Evolutionary conservation across 1,140 invertebrate species (phyloP), one percentile per base, ranked within the genome.

Genomic region (Dendrolimus kikuchii): DNA sequence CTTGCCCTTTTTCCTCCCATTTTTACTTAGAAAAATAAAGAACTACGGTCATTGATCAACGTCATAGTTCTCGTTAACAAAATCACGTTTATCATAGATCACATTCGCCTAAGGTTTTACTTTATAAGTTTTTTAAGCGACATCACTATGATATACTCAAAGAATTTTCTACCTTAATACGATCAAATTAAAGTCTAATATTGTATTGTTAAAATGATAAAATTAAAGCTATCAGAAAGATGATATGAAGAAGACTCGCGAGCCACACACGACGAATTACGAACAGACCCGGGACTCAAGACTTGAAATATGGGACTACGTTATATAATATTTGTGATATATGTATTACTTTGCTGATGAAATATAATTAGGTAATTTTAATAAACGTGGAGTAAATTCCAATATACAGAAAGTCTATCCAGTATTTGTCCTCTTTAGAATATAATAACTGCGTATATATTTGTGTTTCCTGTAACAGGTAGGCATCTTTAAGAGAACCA

Each of bases 31-130:
- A 77, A 81, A 38, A 77, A 79, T 78, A 73, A 74, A 73, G 64
- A 74, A 73, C 74, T 64, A 58, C 58, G 67, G 62, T 51, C 62
- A 79, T 84, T 68, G 61, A 80, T 85, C 78, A 81, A 70, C 60
- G 73, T 71, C 73, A 54, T 43, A 58, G 56, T 71, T 56, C 78
- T 80, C 70, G 78, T 85, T 85, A 82, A 79, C 72, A 50, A 85
- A 82, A 80, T 82, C 79, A 78, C 74, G 77, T 76, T 80, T 76
- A 81, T 85, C 79, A 80, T 81, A 82, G 70, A 85, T 85, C 81
- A 81, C 78, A 77, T 79, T 84, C 75, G 77, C 80, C 77, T 80
- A 75, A 85, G 77, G 76, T 72, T 76, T 77, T 78, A 73, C 57
- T 55, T 68, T 56, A 40, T 9, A 23, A 23, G 23, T 23, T 60